Conservation (phyloP, 2,888 invertebrate species). For the Exephanes ischioxanthus region DNA sequence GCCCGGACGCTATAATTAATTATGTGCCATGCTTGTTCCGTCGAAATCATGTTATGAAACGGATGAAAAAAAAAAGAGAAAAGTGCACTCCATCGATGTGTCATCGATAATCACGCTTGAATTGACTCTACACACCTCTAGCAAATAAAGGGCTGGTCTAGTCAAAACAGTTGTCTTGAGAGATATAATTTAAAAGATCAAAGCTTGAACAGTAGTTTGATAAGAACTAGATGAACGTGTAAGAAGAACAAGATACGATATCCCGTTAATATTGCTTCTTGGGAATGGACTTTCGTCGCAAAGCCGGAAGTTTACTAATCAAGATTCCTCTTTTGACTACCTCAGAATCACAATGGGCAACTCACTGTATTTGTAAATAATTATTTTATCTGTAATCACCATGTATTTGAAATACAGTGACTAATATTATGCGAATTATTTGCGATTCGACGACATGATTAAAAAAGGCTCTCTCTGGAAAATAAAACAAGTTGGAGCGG, state of each 20-base stretch:
- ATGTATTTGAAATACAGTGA: conserved; percentile 67
- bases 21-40: conserved; percentile 66
- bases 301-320: conserved; percentile 24
- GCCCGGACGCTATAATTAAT: conserved; percentile 46
- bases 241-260: neutral
- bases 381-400: conserved; percentile 62
- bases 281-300: neutral
- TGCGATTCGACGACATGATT: conserved; percentile 10
- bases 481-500: conserved; percentile 13
- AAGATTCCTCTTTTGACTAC: conserved; percentile 64
- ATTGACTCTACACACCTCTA: conserved; percentile 53
- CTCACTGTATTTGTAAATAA: conserved; percentile 66
- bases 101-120: conserved; percentile 49
- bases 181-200: conserved; percentile 1
- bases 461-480: conserved; percentile 32
- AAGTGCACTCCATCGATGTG: conserved; percentile 54
- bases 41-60: conserved; percentile 44
- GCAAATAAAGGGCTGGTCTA: conserved; percentile 55
- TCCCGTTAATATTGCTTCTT: conserved; percentile 25
- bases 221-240: neutral
- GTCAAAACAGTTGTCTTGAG: conserved; percentile 64
- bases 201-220: conserved; percentile 21
- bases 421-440: conserved; percentile 46
- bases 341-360: conserved; percentile 52
- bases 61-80: conserved; percentile 25